phyloP scores from a whole-genome alignment of 1,140 invertebrate species.

The Bombus polaris region DNA sequence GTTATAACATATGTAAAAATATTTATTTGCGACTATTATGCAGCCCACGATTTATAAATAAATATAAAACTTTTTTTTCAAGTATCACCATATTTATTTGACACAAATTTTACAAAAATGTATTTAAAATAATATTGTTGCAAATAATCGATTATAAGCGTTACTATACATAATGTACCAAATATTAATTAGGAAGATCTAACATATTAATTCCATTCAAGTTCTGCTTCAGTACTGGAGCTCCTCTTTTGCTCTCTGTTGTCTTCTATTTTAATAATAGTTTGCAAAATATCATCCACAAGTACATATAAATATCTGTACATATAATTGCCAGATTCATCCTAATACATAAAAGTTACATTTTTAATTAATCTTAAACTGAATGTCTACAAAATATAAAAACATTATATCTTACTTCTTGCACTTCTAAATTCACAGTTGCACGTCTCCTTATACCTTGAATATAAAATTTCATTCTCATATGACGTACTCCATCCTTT shows the following conservation, averaged over 20 bases:
- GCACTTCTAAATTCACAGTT: constrained; percentile 93
- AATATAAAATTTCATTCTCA: constrained; percentile 95
- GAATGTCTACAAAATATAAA: background rate
- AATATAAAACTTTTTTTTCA: background rate
- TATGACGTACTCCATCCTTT: constrained; percentile 89
- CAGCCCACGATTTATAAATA: background rate
- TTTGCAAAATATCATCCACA: constrained; percentile 89
- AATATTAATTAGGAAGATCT: background rate
- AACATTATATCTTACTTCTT: constrained; percentile 85
- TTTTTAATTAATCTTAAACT: constrained; percentile 1
- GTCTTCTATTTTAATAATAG: constrained; percentile 89
- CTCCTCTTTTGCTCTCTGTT: constrained; percentile 80
- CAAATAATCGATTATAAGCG: background rate
- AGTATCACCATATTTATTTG: constrained; percentile 11
- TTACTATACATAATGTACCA: background rate
- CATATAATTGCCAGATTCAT: constrained; percentile 89
- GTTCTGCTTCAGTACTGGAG: background rate
- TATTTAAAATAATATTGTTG: constrained; percentile 4
- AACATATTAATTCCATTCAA: constrained; percentile 22
- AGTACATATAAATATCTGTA: constrained; percentile 93
- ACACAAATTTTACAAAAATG: constrained; percentile 1
- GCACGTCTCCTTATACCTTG: constrained; percentile 91
- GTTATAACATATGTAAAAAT: background rate
- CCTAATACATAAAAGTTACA: constrained; percentile 83
- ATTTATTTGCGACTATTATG: background rate